Evolutionary conservation across 2,797 vertebrate genomes (phyloP).

Genomic region (Rhinophrynus dorsalis): DNA sequence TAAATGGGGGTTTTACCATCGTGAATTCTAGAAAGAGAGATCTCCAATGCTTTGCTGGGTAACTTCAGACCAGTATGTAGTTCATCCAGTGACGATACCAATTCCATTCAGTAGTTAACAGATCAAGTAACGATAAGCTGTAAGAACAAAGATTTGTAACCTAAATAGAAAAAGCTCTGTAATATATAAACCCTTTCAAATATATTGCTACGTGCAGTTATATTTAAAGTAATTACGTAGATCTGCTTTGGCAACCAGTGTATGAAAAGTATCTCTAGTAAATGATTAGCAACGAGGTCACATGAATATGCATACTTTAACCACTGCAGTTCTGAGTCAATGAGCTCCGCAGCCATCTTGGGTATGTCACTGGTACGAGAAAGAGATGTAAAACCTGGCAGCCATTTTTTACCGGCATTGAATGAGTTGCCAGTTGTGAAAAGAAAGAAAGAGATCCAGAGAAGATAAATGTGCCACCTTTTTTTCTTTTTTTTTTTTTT

Average conservation of each 20-base stretch:
- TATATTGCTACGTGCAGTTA: neutral
- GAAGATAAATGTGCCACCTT: constrained; percentile 30
- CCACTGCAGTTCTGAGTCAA: neutral
- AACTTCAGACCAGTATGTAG: too few species aligned
- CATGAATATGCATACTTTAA: constrained; percentile 18
- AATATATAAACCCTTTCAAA: neutral
- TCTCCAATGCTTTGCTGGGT: too few species aligned
- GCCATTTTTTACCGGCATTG: constrained; percentile 9
- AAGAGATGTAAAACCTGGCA: neutral
- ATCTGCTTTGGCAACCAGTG: neutral
- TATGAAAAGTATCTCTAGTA: neutral
- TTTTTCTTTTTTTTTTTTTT: too few species aligned
- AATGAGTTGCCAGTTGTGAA: constrained; percentile 16
- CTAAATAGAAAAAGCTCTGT: constrained; percentile 3
- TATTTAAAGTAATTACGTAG: constrained; percentile 6
- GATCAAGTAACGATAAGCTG: constrained; percentile 13
- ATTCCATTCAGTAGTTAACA: constrained; percentile 8
- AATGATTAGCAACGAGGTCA: constrained; percentile 8
- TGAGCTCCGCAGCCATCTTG: neutral
- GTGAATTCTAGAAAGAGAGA: too few species aligned
- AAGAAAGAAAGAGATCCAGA: neutral
- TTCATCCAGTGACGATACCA: too few species aligned
- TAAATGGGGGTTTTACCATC: too few species aligned
- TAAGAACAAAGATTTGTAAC: neutral
- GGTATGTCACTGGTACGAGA: neutral